These are phyloP conservation scores for Solenopsis fugax DNA, from an alignment of 1,140 invertebrate species.

Conservation along the genomic window DNA sequence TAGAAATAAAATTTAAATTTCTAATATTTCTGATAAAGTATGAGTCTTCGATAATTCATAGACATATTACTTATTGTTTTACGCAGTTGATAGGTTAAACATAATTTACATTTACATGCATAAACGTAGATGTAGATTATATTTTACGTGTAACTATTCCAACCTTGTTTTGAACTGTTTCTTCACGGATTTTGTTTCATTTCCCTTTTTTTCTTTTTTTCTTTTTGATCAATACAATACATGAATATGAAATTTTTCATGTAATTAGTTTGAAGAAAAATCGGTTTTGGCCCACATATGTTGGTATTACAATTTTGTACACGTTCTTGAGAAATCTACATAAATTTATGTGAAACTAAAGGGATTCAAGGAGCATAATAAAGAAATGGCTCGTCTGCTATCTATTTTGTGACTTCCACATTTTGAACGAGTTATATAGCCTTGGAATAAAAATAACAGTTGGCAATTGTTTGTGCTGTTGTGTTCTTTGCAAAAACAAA, in stretches of 20 bases:
- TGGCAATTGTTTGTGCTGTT: slow-evolving; percentile 50
- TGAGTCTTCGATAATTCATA: no score
- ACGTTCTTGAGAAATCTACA: background rate
- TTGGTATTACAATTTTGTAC: background rate
- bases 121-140: no score
- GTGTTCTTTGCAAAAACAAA: slow-evolving; percentile 5
- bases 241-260: background rate
- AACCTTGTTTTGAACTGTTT: no score
- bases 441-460: slow-evolving; percentile 50
- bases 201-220: background rate
- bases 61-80: no score
- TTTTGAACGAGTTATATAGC: slow-evolving; percentile 33
- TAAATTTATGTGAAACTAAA: background rate
- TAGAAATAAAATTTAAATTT: no score
- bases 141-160: no score
- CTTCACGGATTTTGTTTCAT: background rate
- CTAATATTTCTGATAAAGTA: no score
- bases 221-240: background rate
- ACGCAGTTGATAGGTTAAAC: no score
- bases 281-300: background rate
- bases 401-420: slow-evolving; percentile 36
- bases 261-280: background rate
- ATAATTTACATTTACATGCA: no score
- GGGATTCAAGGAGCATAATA: background rate
- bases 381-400: background rate